Evolutionary conservation across 2,888 invertebrate species (phyloP).

Genomic region (Hydriomena furcata): DNA sequence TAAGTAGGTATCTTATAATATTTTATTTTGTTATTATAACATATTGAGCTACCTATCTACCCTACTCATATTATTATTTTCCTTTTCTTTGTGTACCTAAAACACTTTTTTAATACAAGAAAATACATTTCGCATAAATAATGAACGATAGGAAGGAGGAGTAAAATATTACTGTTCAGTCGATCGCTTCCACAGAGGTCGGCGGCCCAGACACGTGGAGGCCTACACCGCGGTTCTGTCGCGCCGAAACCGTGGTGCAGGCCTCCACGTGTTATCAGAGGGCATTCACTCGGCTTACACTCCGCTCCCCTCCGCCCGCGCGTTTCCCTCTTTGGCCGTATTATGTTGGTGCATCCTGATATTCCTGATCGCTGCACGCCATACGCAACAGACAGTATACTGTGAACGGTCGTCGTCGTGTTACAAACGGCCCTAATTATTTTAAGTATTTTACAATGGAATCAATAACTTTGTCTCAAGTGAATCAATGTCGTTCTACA

Average conservation of each 20-base stretch:
- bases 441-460: conserved; percentile 47
- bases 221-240: conserved; percentile 73
- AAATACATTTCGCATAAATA: too few relatives aligned
- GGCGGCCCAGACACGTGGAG: conserved; percentile 79
- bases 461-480: conserved; percentile 49
- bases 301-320: conserved; percentile 54
- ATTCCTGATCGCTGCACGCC: conserved; percentile 75
- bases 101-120: too few relatives aligned
- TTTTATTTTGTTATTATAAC: too few relatives aligned
- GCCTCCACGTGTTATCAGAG: conserved; percentile 79
- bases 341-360: conserved; percentile 75
- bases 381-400: conserved; percentile 73
- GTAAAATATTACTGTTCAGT: conserved; percentile 6
- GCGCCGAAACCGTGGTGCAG: conserved; percentile 68
- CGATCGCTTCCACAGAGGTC: conserved; percentile 53
- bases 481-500: conserved; percentile 65
- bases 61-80: too few relatives aligned
- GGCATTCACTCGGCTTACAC: conserved; percentile 63
- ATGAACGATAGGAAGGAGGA: not conserved
- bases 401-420: conserved; percentile 71
- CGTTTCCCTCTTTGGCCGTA: conserved; percentile 57
- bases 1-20: not conserved
- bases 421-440: conserved; percentile 37
- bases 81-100: too few relatives aligned
- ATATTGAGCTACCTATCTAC: conserved; percentile 3